A percentile compares a stretch with the other conserved stretches of the same genome.
Conservation (phyloP, 2,797 vertebrate species). For the Crocodylus rhombifer region DNA sequence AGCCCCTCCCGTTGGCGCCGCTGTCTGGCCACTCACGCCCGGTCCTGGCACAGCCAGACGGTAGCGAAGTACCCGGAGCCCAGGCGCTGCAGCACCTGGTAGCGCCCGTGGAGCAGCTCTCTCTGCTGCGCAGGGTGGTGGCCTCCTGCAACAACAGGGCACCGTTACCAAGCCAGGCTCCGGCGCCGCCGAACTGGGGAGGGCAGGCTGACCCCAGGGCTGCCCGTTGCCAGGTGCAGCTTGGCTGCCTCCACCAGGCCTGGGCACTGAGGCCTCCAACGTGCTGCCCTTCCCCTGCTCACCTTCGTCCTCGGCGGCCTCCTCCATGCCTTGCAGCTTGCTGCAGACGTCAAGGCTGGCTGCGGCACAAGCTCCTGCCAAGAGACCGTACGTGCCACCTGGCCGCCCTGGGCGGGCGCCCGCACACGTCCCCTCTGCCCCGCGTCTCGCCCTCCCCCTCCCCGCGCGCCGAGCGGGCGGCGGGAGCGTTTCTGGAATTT, state of each 20-base stretch:
- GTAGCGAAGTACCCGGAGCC: constrained; percentile 88
- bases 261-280: too few species aligned
- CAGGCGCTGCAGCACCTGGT: constrained; percentile 85
- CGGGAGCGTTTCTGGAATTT: constrained; percentile 39
- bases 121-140: constrained; percentile 82
- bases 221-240: too few species aligned
- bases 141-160: constrained; percentile 75
- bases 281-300: too few species aligned
- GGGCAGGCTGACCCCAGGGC: too few species aligned
- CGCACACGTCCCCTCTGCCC: neutral
- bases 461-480: neutral
- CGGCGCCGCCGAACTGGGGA: too few species aligned
- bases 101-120: constrained; percentile 84
- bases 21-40: constrained; percentile 51
- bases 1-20: neutral
- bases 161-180: too few species aligned
- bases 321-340: accelerated
- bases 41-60: constrained; percentile 89
- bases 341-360: neutral
- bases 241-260: too few species aligned
- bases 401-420: neutral
- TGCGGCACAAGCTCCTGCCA: too few species aligned
- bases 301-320: neutral
- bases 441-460: neutral
- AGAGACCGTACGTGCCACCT: too few species aligned